Conservation (phyloP, 2,113 vertebrate genomes). For the Carassius auratus region DNA sequence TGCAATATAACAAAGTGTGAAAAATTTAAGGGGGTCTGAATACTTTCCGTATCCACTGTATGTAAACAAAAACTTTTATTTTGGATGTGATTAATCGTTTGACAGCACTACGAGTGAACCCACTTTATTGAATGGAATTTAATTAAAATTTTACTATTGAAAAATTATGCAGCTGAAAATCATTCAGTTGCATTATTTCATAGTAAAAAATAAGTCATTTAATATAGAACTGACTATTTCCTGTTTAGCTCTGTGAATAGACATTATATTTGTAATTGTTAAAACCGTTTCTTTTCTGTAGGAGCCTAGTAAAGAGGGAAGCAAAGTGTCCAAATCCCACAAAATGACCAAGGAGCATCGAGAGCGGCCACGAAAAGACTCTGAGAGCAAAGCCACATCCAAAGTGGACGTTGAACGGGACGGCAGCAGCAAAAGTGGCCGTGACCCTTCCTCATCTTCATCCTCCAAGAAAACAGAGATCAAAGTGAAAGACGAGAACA, state of each 20-base stretch:
- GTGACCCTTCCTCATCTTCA: constrained; percentile 71
- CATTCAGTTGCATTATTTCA: too few species aligned
- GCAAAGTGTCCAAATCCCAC: constrained; percentile 90
- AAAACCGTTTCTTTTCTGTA: constrained; percentile 38
- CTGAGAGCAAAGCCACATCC: constrained; percentile 88
- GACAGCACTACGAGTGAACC: too few species aligned
- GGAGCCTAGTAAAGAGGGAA: constrained; percentile 80
- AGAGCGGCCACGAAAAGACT: constrained; percentile 93
- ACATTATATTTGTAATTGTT: neutral
- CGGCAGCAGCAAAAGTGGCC: constrained; percentile 70
- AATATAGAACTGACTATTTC: neutral
- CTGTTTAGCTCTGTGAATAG: neutral
- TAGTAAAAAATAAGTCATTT: too few species aligned
- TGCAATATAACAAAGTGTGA: too few species aligned
- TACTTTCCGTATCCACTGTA: too few species aligned
- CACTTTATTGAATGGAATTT: too few species aligned
- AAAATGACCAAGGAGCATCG: constrained; percentile 95
- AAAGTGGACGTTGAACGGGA: constrained; percentile 86
- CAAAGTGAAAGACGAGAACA: constrained; percentile 92
- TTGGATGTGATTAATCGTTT: too few species aligned
- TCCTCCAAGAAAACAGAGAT: constrained; percentile 87
- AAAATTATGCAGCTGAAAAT: too few species aligned
- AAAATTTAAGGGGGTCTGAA: too few species aligned
- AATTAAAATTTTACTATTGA: too few species aligned
- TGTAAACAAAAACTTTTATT: too few species aligned